phyloP scores from a whole-genome alignment of 2,113 vertebrate species.

The Pteropus alecto region DNA sequence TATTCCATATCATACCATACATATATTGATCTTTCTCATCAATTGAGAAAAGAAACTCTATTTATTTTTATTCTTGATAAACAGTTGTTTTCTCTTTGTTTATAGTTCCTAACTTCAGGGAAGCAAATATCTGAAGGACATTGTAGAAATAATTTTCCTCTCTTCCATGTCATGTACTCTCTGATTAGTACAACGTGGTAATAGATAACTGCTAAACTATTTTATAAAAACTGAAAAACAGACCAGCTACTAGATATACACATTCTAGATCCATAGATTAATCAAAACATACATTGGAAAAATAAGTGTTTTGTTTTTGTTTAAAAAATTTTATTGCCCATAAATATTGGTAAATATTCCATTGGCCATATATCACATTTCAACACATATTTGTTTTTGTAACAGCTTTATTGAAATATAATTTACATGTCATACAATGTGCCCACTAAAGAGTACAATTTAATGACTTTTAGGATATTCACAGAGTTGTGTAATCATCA shows the following conservation, averaged over 20 bases:
- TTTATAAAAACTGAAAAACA: slow-evolving; percentile 3
- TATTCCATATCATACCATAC: background rate
- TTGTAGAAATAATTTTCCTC: background rate
- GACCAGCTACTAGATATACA: background rate
- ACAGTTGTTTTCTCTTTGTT: background rate
- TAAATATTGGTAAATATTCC: background rate
- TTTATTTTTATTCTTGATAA: background rate
- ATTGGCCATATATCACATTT: background rate
- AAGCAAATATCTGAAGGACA: background rate
- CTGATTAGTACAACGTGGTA: background rate
- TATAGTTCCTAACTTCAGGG: background rate
- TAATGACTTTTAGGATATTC: background rate
- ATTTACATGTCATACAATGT: background rate
- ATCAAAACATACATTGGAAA: background rate
- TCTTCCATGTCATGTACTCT: background rate
- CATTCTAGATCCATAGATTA: background rate
- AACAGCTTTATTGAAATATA: background rate
- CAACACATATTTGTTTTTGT: background rate
- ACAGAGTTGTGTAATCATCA: background rate
- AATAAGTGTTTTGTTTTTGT: background rate
- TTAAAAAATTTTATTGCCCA: background rate
- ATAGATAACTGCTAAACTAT: background rate
- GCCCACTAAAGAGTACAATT: background rate
- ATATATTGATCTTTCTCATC: background rate
- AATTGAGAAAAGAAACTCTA: background rate